A percentile compares a stretch with the other conserved stretches of the same genome.
These are phyloP conservation scores for Prionailurus viverrinus DNA, from an alignment of 2,113 vertebrate genomes.

Conservation along the genomic window DNA sequence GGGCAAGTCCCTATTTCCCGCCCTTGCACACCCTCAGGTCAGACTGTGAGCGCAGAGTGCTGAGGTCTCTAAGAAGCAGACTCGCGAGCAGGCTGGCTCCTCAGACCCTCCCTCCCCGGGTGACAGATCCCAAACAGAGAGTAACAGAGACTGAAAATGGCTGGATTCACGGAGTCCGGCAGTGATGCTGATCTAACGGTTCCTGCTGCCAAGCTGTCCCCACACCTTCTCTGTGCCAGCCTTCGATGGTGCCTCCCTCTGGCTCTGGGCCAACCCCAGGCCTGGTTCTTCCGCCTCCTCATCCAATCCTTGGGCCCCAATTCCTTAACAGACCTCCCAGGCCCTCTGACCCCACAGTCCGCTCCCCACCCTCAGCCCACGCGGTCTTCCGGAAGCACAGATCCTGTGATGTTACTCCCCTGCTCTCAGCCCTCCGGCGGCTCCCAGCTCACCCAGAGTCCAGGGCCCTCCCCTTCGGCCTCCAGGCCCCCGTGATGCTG, in stretches of 20 bases:
- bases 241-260: neutral
- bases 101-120: neutral
- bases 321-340: neutral
- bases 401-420: too few relatives aligned
- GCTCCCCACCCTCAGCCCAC: neutral
- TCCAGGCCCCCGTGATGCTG: neutral
- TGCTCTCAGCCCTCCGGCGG: too few relatives aligned
- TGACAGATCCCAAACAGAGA: fast-evolving
- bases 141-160: neutral
- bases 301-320: neutral
- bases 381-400: neutral
- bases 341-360: neutral
- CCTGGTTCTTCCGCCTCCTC: neutral
- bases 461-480: neutral
- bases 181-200: fast-evolving
- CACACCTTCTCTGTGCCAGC: neutral
- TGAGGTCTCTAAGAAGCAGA: neutral
- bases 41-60: too few relatives aligned
- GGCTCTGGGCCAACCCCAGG: neutral
- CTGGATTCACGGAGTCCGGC: neutral
- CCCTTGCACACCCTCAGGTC: neutral
- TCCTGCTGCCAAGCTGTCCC: too few relatives aligned
- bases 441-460: neutral
- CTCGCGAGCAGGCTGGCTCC: fast-evolving
- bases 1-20: neutral